Evolutionary conservation across 2,113 vertebrate species (phyloP), one percentile per base, ranked within the genome.

Genomic region (Sinocyclocheilus maitianheensis): DNA sequence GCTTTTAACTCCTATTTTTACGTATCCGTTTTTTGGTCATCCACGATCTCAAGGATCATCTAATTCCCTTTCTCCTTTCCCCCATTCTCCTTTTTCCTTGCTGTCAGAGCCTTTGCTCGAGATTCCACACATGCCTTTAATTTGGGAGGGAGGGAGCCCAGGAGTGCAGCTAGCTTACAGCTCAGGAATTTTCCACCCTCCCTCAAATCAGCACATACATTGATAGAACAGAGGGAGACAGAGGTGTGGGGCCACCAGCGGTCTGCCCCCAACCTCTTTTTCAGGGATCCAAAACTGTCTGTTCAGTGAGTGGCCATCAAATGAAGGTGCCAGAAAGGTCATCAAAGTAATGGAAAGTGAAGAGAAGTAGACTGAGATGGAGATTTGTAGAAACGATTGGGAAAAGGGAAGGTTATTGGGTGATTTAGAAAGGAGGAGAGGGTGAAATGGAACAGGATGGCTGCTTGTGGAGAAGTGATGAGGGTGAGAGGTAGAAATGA

Each of bases 81-180:
- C 76, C 83, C 84, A 65, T 88, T 85, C 65, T 48, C 89, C 74
- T 88, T 86, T 76, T 87, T 87, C 88, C 46, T 89, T 88, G 74
- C 76, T 86, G 86, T 90, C 84, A 86, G 90, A 89, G 92, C 81
- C 91, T 92, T 90, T 87, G 90, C 93, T 92, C 85, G 87, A 93
- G 94, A 96, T 97, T 96, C 95, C 96, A 97, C 95, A 94, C 93
- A 93, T 96, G 95, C 94, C 95, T 96, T 96, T 95, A 95, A 96
- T 96, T 96, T 95, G 94, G 58, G 90, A 94, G 86, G 87, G 94
- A 94, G 92, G 91, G 92, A 93, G 91, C 89, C 53, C 92, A 93
- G 89, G 93, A 95, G 91, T 93, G 89, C 93, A 96, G 95, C 95
- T 96, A 96, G 96, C 94, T 97, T 95, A 95, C 88, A 90, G 89